Conservation (phyloP, 2,888 invertebrate genomes). For the Pandemis cinnamomeana region DNA sequence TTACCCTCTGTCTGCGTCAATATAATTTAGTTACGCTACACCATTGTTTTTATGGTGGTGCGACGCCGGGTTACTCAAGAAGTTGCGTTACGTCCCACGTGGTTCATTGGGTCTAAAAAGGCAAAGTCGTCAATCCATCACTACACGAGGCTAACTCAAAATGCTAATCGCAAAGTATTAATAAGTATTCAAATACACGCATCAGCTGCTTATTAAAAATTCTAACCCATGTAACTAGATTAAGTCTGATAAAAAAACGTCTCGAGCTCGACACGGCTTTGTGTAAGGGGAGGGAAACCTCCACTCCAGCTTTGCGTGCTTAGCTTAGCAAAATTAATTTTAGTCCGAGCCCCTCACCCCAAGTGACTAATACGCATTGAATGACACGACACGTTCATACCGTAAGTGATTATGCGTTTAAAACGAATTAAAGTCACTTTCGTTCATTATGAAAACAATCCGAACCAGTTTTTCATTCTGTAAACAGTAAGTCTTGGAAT, state of each 20-base stretch:
- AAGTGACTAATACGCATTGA: slow-evolving; percentile 48
- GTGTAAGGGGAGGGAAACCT: slow-evolving; percentile 49
- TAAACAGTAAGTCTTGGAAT: slow-evolving; percentile 64
- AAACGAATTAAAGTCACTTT: slow-evolving; percentile 38
- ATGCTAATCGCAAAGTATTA: background rate
- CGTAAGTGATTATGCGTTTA: slow-evolving; percentile 8
- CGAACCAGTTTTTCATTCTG: slow-evolving; percentile 61
- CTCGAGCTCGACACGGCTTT: slow-evolving; percentile 50
- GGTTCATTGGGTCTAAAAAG: background rate
- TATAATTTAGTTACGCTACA: slow-evolving; percentile 45
- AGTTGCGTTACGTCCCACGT: slow-evolving; percentile 30
- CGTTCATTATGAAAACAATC: slow-evolving; percentile 22
- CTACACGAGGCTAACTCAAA: background rate
- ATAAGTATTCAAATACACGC: background rate
- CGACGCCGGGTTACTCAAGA: slow-evolving; percentile 40
- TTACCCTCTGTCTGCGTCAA: slow-evolving; percentile 52
- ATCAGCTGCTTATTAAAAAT: slow-evolving; percentile 15
- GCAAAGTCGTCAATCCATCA: background rate
- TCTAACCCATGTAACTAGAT: slow-evolving; percentile 14
- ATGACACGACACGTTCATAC: slow-evolving; percentile 51
- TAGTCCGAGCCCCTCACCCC: slow-evolving; percentile 50
- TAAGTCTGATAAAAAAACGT: slow-evolving; percentile 43
- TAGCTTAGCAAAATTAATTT: slow-evolving; percentile 60
- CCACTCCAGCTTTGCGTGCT: slow-evolving; percentile 54
- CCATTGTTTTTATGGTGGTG: slow-evolving; percentile 37